Base-by-base conservation (phyloP, 2,888 invertebrate genomes). In the Cephonodes hylas region DNA sequence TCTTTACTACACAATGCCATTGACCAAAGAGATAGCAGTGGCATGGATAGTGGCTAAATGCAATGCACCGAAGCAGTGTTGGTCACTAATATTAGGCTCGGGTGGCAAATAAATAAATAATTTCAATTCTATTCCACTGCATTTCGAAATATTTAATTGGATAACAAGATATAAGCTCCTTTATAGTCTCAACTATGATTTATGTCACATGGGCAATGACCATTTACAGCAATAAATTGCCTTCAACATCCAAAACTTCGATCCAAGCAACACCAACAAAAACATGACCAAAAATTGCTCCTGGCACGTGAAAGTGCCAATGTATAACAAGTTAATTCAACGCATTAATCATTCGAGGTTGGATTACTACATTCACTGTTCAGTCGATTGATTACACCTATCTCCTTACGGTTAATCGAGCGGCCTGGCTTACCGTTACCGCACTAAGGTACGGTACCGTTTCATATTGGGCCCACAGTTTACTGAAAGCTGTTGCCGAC, bases 351-450 rank as follows among this genome's bases (percentile, higher is more conserved):
- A 53, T 27, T 27, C 53, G 27, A 31, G 31, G 31, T 53, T 53
- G 53, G 53, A 53, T 53, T 53, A 53, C 53, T 53, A 53, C 53
- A 53, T 53, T 53, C 53, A 53, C 31, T 31, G 53, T 53, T n/a
- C 48, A 15, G 31, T 53, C 27, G 53, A 53, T 53, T 53, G 53
- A 53, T 53, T 53, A 31, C 31, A 8, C 27, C 53, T 53, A 31
- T 53, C 31, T 53, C 18, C 53, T 53, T 53, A 53, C 53, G 53
- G 53, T 53, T 27, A 22, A 22, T 18, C 53, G 53, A 25, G 15
- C 10, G 15, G 27, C 27, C 31, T 27, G 18, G 31, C 53, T 18
- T 53, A 53, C 53, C 27, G 31, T 53, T 53, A 53, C 15, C 25
- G 27, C n/a, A 22, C 27, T 48, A 53, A 53, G 53, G 53, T 53